Conservation (phyloP, 53 echinoderm and acorn worm species). For the Luidia sarsii region DNA sequence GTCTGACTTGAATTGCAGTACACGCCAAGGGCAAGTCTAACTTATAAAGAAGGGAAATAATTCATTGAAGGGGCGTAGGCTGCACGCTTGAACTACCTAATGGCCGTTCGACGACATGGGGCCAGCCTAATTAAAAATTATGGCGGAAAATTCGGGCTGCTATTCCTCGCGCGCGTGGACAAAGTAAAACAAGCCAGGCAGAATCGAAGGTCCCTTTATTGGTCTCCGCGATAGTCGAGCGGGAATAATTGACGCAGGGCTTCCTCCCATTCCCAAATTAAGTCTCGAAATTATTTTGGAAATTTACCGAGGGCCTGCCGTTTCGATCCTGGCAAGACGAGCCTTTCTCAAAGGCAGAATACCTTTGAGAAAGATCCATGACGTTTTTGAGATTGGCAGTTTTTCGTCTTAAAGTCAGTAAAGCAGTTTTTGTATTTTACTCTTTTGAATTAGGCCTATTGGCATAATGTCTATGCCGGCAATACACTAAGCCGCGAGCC, state of each 20-base stretch:
- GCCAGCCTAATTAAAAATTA: conserved; percentile 54
- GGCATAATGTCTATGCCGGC: too few species aligned
- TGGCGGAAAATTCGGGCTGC: conserved; percentile 37
- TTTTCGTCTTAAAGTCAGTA: too few species aligned
- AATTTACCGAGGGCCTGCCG: too few species aligned
- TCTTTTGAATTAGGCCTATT: too few species aligned
- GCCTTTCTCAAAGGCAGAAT: too few species aligned
- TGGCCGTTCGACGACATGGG: conserved; percentile 7
- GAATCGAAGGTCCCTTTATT: conserved; percentile 13
- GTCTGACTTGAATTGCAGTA: background rate
- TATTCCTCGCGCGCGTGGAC: background rate
- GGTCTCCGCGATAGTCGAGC: background rate
- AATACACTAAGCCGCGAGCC: too few species aligned
- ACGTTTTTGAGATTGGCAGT: too few species aligned
- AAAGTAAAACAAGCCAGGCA: conserved; percentile 3
- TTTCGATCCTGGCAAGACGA: too few species aligned
- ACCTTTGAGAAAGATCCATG: too few species aligned
- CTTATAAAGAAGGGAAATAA: conserved; percentile 31
- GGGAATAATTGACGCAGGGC: conserved; percentile 20
- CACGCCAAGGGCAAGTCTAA: conserved; percentile 17
- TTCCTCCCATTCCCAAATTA: background rate
- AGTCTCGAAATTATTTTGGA: too few species aligned
- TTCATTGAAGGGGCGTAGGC: conserved; percentile 21
- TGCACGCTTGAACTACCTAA: conserved; percentile 29
- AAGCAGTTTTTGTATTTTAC: too few species aligned